phyloP scores from a whole-genome alignment of 2,113 vertebrate species.

The Scatophagus argus region DNA sequence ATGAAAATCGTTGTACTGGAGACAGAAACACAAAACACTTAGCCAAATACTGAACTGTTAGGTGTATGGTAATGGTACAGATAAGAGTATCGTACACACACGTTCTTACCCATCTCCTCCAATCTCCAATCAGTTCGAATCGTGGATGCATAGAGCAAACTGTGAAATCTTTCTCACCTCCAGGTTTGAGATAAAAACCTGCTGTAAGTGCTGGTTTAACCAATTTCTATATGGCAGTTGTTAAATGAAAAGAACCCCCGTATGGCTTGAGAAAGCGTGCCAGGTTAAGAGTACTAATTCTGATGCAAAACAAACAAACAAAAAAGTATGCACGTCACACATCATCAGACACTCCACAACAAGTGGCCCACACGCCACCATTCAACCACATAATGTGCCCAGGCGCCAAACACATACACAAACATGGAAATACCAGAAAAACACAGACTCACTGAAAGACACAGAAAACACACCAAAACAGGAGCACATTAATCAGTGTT shows the following conservation, averaged over 20 bases:
- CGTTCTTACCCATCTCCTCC: slow-evolving; percentile 71
- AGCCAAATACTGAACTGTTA: slow-evolving; percentile 58
- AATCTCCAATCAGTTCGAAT: slow-evolving; percentile 62
- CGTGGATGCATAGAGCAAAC: slow-evolving; percentile 38
- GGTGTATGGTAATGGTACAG: slow-evolving; percentile 52
- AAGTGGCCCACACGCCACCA: slow-evolving; percentile 33
- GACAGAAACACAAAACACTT: slow-evolving; percentile 72
- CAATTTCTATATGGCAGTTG: slow-evolving; percentile 1
- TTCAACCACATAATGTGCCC: slow-evolving; percentile 47
- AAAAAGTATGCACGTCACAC: slow-evolving; percentile 54
- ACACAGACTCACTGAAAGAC: slow-evolving; percentile 45
- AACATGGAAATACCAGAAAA: slow-evolving; percentile 52
- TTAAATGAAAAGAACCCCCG: not conserved
- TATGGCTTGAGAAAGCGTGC: slow-evolving; percentile 11
- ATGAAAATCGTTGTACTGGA: slow-evolving; percentile 52
- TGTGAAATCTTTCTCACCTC: slow-evolving; percentile 29
- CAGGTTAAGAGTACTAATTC: slow-evolving; percentile 23
- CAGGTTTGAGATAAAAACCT: slow-evolving; percentile 41
- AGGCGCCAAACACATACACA: slow-evolving; percentile 54
- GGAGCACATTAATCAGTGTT: slow-evolving; percentile 69
- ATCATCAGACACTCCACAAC: slow-evolving; percentile 49
- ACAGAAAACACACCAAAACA: slow-evolving; percentile 51
- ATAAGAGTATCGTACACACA: slow-evolving; percentile 46
- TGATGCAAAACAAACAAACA: slow-evolving; percentile 25
- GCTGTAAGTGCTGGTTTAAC: slow-evolving; percentile 32